Conservation (phyloP, 2,113 vertebrate species). For the Ammodytes dubius region DNA sequence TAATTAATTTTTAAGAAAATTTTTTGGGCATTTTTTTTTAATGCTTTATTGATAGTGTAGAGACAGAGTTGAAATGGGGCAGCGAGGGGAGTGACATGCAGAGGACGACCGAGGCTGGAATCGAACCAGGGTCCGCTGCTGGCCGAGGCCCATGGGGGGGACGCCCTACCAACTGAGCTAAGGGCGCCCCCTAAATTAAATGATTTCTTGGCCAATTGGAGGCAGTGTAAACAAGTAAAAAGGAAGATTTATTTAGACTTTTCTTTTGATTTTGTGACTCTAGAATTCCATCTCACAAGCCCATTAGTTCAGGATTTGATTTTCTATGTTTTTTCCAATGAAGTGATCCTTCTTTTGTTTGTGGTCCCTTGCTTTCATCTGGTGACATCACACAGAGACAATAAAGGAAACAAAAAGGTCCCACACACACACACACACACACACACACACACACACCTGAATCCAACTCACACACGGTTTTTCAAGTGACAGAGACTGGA, state of each 20-base stretch:
- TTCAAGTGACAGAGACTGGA: conserved; percentile 77
- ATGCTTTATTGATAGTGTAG: too few species aligned
- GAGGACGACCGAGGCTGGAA: too few species aligned
- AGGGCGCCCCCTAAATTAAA: too few species aligned
- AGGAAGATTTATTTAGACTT: too few species aligned
- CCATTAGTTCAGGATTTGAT: background rate
- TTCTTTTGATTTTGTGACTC: background rate
- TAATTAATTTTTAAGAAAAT: background rate
- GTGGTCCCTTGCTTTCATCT: conserved; percentile 9
- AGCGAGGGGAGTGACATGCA: too few species aligned
- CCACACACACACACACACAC: background rate
- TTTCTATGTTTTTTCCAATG: background rate
- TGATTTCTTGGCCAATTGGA: too few species aligned
- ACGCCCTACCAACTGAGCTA: too few species aligned
- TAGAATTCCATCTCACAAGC: background rate
- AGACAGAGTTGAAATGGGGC: too few species aligned
- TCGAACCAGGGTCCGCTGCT: too few species aligned
- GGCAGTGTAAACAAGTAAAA: too few species aligned
- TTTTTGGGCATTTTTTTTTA: conserved; percentile 9
- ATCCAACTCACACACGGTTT: conserved; percentile 29
- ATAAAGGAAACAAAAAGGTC: background rate
- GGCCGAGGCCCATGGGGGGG: too few species aligned
- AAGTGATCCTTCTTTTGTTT: background rate
- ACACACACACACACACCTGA: conserved; percentile 13
- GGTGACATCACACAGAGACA: conserved; percentile 4